Conservation (phyloP, 1,140 invertebrate genomes). For the Drosophila ananassae region DNA sequence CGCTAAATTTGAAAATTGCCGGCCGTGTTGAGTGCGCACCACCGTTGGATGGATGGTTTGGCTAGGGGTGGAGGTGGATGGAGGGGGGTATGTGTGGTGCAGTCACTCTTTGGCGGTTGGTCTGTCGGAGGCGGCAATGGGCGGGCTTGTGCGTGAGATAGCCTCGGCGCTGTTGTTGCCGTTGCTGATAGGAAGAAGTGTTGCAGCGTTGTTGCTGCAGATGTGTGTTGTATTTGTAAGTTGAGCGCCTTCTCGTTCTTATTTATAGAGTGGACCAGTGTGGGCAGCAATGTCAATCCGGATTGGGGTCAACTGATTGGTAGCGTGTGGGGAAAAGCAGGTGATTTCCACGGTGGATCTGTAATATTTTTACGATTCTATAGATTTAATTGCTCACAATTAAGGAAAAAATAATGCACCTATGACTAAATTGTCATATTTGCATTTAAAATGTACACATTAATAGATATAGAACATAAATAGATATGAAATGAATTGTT, state of each 20-base stretch:
- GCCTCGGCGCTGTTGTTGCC: slow-evolving; percentile 3
- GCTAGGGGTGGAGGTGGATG: slow-evolving; percentile 4
- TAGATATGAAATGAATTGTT: too few relatives aligned
- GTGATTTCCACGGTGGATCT: slow-evolving; percentile 42
- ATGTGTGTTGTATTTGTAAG: slow-evolving; percentile 53
- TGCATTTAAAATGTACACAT: not conserved
- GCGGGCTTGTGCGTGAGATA: slow-evolving; percentile 33
- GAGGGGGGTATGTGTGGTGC: slow-evolving; percentile 21
- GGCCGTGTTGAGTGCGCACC: slow-evolving; percentile 42
- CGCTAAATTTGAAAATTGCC: slow-evolving; percentile 84
- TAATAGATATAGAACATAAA: too few relatives aligned
- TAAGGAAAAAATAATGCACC: not conserved
- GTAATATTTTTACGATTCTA: slow-evolving; percentile 33
- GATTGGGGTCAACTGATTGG: slow-evolving; percentile 74
- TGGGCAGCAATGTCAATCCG: slow-evolving; percentile 42
- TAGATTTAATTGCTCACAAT: slow-evolving; percentile 16
- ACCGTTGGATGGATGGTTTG: slow-evolving; percentile 25
- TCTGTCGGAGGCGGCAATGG: slow-evolving; percentile 35
- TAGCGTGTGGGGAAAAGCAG: slow-evolving; percentile 40
- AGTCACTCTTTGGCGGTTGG: slow-evolving; percentile 45
- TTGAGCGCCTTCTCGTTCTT: slow-evolving; percentile 36
- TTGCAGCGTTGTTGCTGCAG: slow-evolving; percentile 64
- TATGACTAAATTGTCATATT: not conserved
- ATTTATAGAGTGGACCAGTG: slow-evolving; percentile 78
- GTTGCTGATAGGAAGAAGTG: slow-evolving; percentile 37